Evolutionary conservation across 2,113 vertebrate genomes (phyloP).

Genomic region (Bos javanicus): DNA sequence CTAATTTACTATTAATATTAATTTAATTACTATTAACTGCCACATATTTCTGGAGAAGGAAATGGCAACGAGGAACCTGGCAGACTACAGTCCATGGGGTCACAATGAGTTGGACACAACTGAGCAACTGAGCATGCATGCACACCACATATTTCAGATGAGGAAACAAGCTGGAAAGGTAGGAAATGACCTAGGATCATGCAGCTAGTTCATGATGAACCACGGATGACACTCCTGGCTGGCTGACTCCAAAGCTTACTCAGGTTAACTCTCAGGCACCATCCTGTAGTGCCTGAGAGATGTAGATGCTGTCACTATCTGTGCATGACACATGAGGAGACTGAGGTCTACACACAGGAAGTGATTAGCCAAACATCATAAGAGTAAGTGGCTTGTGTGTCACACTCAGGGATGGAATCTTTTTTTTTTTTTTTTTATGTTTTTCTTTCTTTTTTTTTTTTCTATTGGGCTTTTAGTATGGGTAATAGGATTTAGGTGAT

Average conservation of each 20-base stretch:
- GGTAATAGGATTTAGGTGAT: too few species aligned
- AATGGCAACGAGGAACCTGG: background rate
- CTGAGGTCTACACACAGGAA: background rate
- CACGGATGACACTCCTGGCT: background rate
- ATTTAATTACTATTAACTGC: conserved; percentile 20
- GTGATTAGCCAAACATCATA: background rate
- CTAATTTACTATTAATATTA: background rate
- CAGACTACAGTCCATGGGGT: background rate
- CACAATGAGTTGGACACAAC: background rate
- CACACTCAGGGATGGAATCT: background rate
- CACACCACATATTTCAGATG: background rate
- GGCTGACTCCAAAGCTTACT: background rate
- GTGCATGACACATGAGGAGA: background rate
- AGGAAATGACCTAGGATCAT: background rate
- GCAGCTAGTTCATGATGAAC: background rate
- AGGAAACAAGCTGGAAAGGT: conserved; percentile 1
- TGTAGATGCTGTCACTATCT: background rate
- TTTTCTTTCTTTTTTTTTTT: too few species aligned
- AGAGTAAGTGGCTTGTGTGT: background rate
- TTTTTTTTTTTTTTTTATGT: too few species aligned
- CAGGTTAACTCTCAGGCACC: background rate
- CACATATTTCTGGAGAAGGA: background rate
- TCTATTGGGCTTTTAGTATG: too few species aligned
- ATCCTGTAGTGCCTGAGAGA: background rate
- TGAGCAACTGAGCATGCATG: background rate